These are phyloP conservation scores for Willowsia nigromaculata DNA, from an alignment of 2,888 invertebrate genomes.

Conservation along the genomic window DNA sequence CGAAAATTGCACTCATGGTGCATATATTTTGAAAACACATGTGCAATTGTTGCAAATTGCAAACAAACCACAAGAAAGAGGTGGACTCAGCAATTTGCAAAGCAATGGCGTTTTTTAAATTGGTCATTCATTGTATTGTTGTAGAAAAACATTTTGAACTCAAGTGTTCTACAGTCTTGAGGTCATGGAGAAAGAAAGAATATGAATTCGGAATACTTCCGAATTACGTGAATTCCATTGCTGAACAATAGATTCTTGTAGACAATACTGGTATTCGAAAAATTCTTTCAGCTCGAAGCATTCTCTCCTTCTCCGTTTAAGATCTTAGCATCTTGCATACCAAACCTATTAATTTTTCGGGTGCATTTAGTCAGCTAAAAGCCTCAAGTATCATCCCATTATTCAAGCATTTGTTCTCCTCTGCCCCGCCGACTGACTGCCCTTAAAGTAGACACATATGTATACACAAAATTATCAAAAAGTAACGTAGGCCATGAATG, in stretches of 20 bases:
- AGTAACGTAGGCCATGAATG: slow-evolving; percentile 60
- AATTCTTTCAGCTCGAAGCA: slow-evolving; percentile 4
- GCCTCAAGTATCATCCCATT: slow-evolving; percentile 30
- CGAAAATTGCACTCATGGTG: no score
- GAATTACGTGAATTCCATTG: slow-evolving; percentile 48
- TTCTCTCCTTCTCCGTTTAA: neutral
- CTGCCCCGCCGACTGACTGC: neutral
- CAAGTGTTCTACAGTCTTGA: no score
- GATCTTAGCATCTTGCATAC: neutral
- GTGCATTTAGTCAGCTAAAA: slow-evolving; percentile 42
- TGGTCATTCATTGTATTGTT: no score
- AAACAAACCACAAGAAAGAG: no score
- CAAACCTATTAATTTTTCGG: slow-evolving; percentile 56
- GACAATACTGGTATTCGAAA: slow-evolving; percentile 11
- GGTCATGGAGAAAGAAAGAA: no score
- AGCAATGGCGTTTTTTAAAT: no score
- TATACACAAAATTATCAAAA: neutral
- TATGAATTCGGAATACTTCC: neutral
- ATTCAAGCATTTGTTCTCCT: neutral
- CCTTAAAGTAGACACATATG: neutral
- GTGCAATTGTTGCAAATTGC: no score
- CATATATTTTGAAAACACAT: no score
- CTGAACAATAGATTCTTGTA: neutral
- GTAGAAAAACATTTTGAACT: no score
- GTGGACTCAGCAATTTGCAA: no score